Evolutionary conservation across 2,113 vertebrate species (phyloP).

Genomic region (Ibidorhyncha struthersii): DNA sequence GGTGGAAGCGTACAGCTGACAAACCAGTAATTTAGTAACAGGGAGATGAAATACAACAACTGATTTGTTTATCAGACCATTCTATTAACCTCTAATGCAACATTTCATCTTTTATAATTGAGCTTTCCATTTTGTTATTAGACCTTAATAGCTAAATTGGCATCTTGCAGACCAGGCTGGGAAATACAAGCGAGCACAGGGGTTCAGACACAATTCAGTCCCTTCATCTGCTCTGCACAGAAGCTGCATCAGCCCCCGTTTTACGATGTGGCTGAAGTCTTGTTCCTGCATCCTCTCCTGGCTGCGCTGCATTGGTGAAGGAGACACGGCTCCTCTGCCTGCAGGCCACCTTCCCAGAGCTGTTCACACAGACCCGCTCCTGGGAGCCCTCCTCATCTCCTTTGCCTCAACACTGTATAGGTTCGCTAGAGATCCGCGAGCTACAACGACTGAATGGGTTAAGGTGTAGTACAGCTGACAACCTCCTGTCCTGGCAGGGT

Average conservation of each 20-base stretch:
- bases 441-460: not conserved
- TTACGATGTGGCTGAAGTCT: fast-evolving
- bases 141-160: slow-evolving; percentile 29
- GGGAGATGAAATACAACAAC: not conserved
- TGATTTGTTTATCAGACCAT: slow-evolving; percentile 29
- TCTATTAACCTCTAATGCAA: slow-evolving; percentile 35
- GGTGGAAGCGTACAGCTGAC: not conserved
- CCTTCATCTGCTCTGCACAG: not conserved
- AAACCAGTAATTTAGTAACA: slow-evolving; percentile 14
- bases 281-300: not conserved
- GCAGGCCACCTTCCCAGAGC: not conserved
- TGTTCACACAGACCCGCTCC: not conserved
- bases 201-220: not conserved
- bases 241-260: not conserved
- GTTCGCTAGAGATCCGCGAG: not conserved
- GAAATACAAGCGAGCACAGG: not conserved
- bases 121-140: slow-evolving; percentile 41
- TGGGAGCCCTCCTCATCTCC: not conserved
- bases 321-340: not conserved
- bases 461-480: not conserved
- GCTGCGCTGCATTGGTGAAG: not conserved
- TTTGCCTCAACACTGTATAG: not conserved
- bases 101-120: slow-evolving; percentile 41
- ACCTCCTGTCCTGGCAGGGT: not conserved
- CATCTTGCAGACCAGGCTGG: not conserved